These are phyloP conservation scores for Melanaphis sacchari DNA, from an alignment of 1,140 invertebrate genomes.

Conservation along the genomic window DNA sequence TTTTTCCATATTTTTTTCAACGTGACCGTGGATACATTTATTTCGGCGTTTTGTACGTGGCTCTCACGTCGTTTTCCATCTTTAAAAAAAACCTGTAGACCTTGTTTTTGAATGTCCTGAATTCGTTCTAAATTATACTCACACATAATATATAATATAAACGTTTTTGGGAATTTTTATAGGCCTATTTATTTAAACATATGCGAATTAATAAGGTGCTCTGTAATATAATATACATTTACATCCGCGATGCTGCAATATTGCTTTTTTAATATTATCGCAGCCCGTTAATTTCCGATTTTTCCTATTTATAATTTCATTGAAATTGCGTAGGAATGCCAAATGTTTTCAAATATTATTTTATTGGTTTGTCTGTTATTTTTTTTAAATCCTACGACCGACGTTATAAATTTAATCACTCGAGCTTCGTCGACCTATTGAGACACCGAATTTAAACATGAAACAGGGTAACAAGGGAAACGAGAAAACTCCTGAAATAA, in stretches of 20 bases:
- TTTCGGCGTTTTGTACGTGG: not conserved
- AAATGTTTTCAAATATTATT: not conserved
- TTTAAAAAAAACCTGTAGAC: slow-evolving; percentile 4
- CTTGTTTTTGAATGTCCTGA: not conserved
- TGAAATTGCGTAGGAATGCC: not conserved
- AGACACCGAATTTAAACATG: not conserved
- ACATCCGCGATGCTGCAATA: not conserved
- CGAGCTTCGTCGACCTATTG: not conserved
- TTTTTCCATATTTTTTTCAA: not conserved
- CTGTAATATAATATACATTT: not conserved
- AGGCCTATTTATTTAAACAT: not conserved
- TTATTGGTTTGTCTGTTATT: not conserved
- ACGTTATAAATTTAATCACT: not conserved
- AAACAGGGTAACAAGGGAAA: not conserved
- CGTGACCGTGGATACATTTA: not conserved
- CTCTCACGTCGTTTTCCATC: not conserved
- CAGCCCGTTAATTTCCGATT: no score
- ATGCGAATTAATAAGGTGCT: no score
- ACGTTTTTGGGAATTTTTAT: not conserved
- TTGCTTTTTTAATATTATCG: not conserved
- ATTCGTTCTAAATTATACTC: not conserved
- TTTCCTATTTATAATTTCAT: no score
- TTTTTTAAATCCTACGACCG: not conserved
- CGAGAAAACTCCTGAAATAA: not conserved
- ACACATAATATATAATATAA: not conserved